Conservation (phyloP, 2,797 vertebrate genomes). For the Karalla daura region DNA sequence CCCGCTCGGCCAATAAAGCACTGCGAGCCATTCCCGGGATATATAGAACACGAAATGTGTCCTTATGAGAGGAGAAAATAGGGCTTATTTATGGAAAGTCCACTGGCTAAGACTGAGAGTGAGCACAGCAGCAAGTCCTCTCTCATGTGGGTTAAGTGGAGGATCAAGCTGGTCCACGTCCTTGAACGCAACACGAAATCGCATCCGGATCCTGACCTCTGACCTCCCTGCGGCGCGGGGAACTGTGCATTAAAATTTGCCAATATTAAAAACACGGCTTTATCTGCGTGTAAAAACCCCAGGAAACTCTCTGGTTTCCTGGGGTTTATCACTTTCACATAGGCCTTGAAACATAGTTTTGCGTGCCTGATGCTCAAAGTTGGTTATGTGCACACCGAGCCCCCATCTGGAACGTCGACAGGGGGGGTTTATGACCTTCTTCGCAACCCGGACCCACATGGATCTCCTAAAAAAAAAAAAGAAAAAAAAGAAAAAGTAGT, state of each 20-base stretch:
- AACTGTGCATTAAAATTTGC: constrained; percentile 16
- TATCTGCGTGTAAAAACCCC: constrained; percentile 21
- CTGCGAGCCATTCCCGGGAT: background rate
- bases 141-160: background rate
- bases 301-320: constrained; percentile 21
- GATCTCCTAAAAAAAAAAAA: constrained; percentile 24
- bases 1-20: background rate
- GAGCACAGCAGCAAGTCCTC: background rate
- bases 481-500: no score
- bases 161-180: constrained; percentile 39
- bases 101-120: background rate
- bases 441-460: constrained; percentile 28
- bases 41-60: background rate
- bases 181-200: constrained; percentile 38
- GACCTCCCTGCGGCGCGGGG: constrained; percentile 13
- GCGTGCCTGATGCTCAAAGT: constrained; percentile 9
- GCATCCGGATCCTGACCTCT: constrained; percentile 37
- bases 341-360: constrained; percentile 25
- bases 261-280: constrained; percentile 10
- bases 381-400: constrained; percentile 54
- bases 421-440: constrained; percentile 23
- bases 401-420: constrained; percentile 46
- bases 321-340: constrained; percentile 65
- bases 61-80: background rate
- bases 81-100: background rate